Base-by-base conservation (phyloP, 2,888 invertebrate genomes). In the Athalia rosae region DNA sequence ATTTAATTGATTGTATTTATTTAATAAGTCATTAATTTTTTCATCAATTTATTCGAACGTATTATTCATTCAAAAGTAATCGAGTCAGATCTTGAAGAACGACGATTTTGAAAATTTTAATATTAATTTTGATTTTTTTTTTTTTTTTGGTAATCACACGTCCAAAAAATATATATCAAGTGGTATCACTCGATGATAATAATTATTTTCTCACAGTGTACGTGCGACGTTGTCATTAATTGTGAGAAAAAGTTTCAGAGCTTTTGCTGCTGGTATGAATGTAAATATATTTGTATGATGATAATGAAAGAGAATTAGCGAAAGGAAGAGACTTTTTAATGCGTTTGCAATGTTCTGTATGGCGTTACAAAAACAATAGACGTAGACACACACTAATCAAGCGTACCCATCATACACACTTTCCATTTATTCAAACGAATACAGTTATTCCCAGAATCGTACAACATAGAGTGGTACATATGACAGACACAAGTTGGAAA, bases 401-500 rank as follows among this genome's bases (percentile, higher is more conserved):
- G 87, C 87, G 85, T 85, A 87, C 86, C 85, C 88, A 85, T 82
- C 82, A 84, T 81, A 85, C 83, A 84, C 83, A 80, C 84, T 77
- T 58, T 56, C 28, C 88, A 87, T 82, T 84, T 86, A 84, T 87
- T 81, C 89, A 86, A 88, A 89, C 87, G 85, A 86, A 87, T 84
- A 87, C 67, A 67, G 13, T 13, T 78, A 81, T 87, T 86, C 88
- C 79, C 87, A 80, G 84, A 88, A 85, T 86, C 88, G 83, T 86
- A 83, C 87, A 87, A 87, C 89, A 88, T 84, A 87, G 85, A 89
- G 87, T 89, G 87, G 87, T 89, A 87, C 83, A 82, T 86, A 89
- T 90, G 90, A 89, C 89, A 89, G 90, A 90, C 90, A 90, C 90
- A 89, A 90, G 90, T 90, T 90, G 89, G 89, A 89, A 89, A 89